Evolutionary conservation across 1,140 invertebrate genomes (phyloP).

Genomic region (Drosophila pseudoananassae): DNA sequence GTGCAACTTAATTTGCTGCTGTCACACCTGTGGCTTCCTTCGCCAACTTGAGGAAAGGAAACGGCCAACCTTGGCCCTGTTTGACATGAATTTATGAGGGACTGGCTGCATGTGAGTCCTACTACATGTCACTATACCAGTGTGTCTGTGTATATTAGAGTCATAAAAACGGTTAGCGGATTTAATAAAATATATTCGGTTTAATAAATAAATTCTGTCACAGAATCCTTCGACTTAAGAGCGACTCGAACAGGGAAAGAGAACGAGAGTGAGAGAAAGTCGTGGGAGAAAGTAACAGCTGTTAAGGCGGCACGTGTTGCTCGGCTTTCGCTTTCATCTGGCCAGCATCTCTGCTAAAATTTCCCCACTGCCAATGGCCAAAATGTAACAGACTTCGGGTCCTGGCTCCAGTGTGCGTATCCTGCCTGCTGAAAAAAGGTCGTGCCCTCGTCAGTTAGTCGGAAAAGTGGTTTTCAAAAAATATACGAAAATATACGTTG

Average conservation of each 20-base stretch:
- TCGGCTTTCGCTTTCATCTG: constrained; percentile 50
- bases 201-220: constrained; percentile 58
- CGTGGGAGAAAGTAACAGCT: constrained; percentile 8
- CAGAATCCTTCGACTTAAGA: constrained; percentile 30
- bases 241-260: constrained; percentile 7
- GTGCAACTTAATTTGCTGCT: constrained; percentile 77
- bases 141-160: constrained; percentile 1
- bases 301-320: constrained; percentile 65
- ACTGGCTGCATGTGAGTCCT: constrained; percentile 3
- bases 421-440: constrained; percentile 13
- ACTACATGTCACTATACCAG: background rate
- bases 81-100: constrained; percentile 72
- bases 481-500: constrained; percentile 6
- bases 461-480: constrained; percentile 5
- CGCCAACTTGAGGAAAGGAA: constrained; percentile 9
- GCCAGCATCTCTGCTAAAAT: constrained; percentile 45
- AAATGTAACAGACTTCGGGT: constrained; percentile 6
- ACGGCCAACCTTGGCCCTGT: constrained; percentile 58
- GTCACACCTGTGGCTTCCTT: constrained; percentile 74
- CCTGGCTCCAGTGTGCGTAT: constrained; percentile 21
- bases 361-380: constrained; percentile 17
- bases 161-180: constrained; percentile 59
- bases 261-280: background rate
- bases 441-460: constrained; percentile 7
- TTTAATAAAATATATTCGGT: constrained; percentile 70